Evolutionary conservation across 1,140 invertebrate genomes (phyloP), one percentile per base, ranked within the genome.

Genomic region (Hyphantria cunea): DNA sequence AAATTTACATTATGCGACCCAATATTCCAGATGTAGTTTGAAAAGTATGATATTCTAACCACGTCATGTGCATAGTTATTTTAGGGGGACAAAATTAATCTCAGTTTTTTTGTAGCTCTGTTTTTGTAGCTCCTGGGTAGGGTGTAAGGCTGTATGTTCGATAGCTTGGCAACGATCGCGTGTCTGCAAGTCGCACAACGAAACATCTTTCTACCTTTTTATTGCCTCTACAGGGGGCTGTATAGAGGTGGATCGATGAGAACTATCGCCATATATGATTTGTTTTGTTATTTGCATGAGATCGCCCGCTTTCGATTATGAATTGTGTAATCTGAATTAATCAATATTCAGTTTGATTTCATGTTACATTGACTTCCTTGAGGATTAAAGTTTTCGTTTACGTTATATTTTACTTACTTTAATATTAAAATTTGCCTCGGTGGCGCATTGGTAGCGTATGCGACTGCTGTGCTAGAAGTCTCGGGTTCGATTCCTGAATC

Each of bases 141-240:
- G 45, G 56, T 10, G 9, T 12, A 9, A 44, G 45, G 14, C 70
- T 84, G 80, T 84, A 74, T 81, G 74, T 76, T 80, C 79, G 82
- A 82, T 81, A 79, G 54, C 82, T 69, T 78, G 71, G 82, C 80
- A 84, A 84, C 82, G 66, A 70, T 84, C 78, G 82, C 82, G 82
- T 84, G 82, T 64, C 32, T 42, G 52, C 49, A 48, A 66, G 54
- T 60, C 56, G 56, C 52, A 25, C 59, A 44, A 10, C 62, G 53
- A 75, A 61, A 75, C 73, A 74, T 82, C 80, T 77, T 75, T 72
- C 65, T 51, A 69, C 72, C 64, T 81, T 80, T 82, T 82, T 82
- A 80, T 69, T 76, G 59, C 70, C 70, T 64, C 53, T 67, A 56
- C 63, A 14, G 39, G 37, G 56, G 67, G 61, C 32, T 25, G 63